Conservation (phyloP, 2,113 vertebrate species). For the Notechis scutatus region DNA sequence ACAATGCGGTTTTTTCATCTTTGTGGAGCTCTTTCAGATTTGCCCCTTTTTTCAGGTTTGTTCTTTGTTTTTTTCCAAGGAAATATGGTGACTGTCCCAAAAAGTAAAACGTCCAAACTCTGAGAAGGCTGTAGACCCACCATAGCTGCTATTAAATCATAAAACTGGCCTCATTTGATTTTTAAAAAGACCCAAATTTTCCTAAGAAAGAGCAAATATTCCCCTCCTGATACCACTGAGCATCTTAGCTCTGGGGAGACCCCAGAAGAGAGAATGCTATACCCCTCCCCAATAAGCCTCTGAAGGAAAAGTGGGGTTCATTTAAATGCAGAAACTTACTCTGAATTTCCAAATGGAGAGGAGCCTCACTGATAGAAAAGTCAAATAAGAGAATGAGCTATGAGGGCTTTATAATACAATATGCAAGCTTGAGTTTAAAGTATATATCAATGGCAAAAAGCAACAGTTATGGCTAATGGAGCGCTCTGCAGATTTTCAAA, state of each 20-base stretch:
- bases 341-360: not conserved
- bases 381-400: not conserved
- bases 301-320: not conserved
- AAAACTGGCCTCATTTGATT: not conserved
- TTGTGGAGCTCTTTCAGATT: not conserved
- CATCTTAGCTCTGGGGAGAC: not conserved
- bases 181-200: not conserved
- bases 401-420: not conserved
- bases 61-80: not conserved
- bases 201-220: not conserved
- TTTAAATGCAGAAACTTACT: not conserved
- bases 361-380: not conserved
- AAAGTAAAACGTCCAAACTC: not conserved
- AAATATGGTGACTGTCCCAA: not conserved
- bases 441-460: not conserved
- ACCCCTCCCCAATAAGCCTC: not conserved
- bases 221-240: not conserved
- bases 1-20: not conserved
- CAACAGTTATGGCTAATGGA: not conserved
- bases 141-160: not conserved
- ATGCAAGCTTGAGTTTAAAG: not conserved
- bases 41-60: not conserved
- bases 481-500: not conserved
- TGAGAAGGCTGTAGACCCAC: not conserved
- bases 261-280: not conserved